Base-by-base conservation (phyloP, 2,888 invertebrate species). In the Maniola hyperantus region DNA sequence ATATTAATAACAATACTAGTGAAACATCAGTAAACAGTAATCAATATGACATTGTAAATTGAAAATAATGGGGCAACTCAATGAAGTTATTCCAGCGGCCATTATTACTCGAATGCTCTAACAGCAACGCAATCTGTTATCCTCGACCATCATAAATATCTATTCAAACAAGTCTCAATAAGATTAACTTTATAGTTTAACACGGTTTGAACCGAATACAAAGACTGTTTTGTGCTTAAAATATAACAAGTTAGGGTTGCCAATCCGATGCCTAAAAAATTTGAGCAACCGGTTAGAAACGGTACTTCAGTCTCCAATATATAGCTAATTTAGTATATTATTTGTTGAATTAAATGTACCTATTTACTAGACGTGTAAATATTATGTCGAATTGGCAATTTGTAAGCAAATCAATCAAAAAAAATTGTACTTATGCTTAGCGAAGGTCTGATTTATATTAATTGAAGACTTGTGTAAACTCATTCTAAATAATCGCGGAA, bases 31-130 rank as follows among this genome's bases (percentile, higher is more conserved):
- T 62, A 62, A 62, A 53, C 61, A 64, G 70, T 71, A 66, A 77
- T 77, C 75, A 73, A 77, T 76, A 76, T 75, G 78, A 79, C 77
- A 78, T 75, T 79, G 78, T 74, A 68, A 80, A 79, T 78, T 78
- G 72, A 77, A 75, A 77, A 76, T 73, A 75, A 78, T 74, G 72
- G 68, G 73, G 66, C 68, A 60, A 72, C 68, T 74, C 71, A 74
- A 76, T 77, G 66, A 70, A 70, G 74, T 63, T 73, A 74, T 75
- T 72, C 75, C 74, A 64, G 63, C 68, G 66, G 65, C 65, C 70
- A 71, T 73, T 74, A 71, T 63, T 59, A 42, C 54, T 51, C 63
- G 72, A 54, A 18, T 54, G 65, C 46, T 18, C 34, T 33, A 60
- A 60, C 54, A 54, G 36, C 44, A 51, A 57, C 36, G 44, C 15